Evolutionary conservation across 2,888 invertebrate genomes (phyloP).

Genomic region (Argynnis bischoffii): DNA sequence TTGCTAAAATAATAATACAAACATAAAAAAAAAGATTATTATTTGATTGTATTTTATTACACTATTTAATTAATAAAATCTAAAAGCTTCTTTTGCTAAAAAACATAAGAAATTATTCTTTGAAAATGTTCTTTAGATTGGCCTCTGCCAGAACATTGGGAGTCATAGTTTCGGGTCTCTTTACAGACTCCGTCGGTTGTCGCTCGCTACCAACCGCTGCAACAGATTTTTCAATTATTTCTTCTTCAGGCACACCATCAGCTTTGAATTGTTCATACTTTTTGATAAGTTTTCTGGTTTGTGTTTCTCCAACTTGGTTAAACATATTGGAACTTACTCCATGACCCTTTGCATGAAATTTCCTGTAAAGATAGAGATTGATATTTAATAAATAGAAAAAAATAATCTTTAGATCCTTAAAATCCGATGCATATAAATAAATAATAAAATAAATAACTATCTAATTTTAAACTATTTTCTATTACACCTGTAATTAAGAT

Average conservation of each 20-base stretch:
- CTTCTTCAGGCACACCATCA: slow-evolving; percentile 79
- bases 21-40: no score
- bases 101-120: slow-evolving; percentile 36
- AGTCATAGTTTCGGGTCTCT: slow-evolving; percentile 58
- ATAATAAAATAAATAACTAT: no score
- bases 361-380: slow-evolving; percentile 69
- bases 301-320: slow-evolving; percentile 75
- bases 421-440: not conserved
- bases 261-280: slow-evolving; percentile 83
- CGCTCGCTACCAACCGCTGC: slow-evolving; percentile 54
- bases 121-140: slow-evolving; percentile 45
- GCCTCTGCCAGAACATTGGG: slow-evolving; percentile 55
- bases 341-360: slow-evolving; percentile 84
- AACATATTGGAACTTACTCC: slow-evolving; percentile 81
- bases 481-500: no score
- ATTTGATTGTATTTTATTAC: not conserved
- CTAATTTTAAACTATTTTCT: not conserved
- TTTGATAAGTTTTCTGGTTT: slow-evolving; percentile 83
- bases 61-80: slow-evolving; percentile 7
- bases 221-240: slow-evolving; percentile 68
- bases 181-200: slow-evolving; percentile 44
- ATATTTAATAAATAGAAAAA: not conserved
- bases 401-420: not conserved
- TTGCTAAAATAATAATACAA: no score
- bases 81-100: not conserved